These are phyloP conservation scores for Corythornis vintsioides DNA, from an alignment of 2,113 vertebrate genomes.

Conservation along the genomic window DNA sequence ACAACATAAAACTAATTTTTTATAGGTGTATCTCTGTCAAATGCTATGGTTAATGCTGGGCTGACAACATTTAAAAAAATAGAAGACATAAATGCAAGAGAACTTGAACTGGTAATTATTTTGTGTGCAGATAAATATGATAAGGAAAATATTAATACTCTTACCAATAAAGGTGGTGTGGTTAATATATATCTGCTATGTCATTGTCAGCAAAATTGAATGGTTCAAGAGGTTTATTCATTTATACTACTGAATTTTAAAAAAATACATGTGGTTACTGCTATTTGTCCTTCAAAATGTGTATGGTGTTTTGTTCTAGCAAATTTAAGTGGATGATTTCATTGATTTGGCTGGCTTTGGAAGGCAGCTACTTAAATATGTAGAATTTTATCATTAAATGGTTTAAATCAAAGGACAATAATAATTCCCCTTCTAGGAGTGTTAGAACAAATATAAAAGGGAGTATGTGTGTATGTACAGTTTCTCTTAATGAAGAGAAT, in stretches of 20 bases:
- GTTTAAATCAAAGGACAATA: neutral
- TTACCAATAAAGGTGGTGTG: neutral
- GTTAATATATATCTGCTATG: neutral
- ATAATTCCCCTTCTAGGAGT: neutral
- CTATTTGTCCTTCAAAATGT: neutral
- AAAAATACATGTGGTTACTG: neutral
- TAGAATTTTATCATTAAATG: neutral
- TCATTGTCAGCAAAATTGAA: neutral
- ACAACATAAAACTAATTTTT: constrained; percentile 24
- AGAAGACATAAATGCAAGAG: constrained; percentile 88
- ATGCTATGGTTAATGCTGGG: constrained; percentile 93
- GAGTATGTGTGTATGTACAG: neutral
- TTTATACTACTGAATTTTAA: neutral
- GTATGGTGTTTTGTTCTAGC: neutral
- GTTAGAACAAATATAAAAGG: neutral
- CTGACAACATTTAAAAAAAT: constrained; percentile 95
- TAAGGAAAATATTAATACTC: neutral
- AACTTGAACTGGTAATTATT: constrained; percentile 89
- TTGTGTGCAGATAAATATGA: neutral
- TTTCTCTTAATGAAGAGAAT: neutral
- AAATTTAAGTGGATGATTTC: neutral
- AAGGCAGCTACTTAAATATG: neutral
- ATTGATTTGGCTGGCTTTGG: neutral
- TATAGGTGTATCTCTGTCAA: constrained; percentile 89
- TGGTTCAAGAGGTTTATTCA: neutral